phyloP scores from a whole-genome alignment of 2,888 invertebrate genomes.

The Mythimna pallens region DNA sequence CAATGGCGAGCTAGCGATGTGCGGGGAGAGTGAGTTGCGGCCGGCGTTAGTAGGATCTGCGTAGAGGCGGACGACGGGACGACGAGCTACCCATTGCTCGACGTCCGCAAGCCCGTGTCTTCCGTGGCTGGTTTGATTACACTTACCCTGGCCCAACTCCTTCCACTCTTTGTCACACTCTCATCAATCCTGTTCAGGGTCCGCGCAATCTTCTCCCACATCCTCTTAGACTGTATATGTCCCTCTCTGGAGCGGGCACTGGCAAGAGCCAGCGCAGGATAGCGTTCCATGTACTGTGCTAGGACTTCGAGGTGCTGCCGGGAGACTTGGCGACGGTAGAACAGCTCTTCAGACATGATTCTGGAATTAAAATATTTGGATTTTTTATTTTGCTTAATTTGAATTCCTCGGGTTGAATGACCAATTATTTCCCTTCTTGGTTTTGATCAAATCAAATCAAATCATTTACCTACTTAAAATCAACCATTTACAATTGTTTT shows the following conservation, averaged over 20 bases:
- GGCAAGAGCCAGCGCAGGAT: conserved; percentile 64
- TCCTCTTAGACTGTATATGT: conserved; percentile 47
- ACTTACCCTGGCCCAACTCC: conserved; percentile 62
- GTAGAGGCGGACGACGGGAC: too few relatives aligned
- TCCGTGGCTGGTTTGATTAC: too few relatives aligned
- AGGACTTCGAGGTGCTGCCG: conserved; percentile 64
- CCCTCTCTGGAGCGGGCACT: conserved; percentile 62
- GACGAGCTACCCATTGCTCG: too few relatives aligned
- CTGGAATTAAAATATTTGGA: conserved; percentile 21
- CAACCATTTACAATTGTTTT: too few relatives aligned
- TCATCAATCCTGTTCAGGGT: conserved; percentile 63
- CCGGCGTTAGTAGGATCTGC: too few relatives aligned
- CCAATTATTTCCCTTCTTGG: too few relatives aligned
- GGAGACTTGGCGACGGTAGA: conserved; percentile 54
- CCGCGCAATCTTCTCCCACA: conserved; percentile 68
- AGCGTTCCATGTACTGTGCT: conserved; percentile 67
- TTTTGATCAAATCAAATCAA: too few relatives aligned
- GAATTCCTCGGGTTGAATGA: too few relatives aligned
- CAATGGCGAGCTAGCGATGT: too few relatives aligned
- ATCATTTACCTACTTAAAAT: background rate
- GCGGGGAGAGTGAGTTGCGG: too few relatives aligned
- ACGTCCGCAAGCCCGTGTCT: too few relatives aligned
- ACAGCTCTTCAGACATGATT: conserved; percentile 45
- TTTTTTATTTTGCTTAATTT: too few relatives aligned
- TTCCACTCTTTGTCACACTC: conserved; percentile 58